phyloP scores from a whole-genome alignment of 2,888 invertebrate species.

The Acanthosepion lycidas region DNA sequence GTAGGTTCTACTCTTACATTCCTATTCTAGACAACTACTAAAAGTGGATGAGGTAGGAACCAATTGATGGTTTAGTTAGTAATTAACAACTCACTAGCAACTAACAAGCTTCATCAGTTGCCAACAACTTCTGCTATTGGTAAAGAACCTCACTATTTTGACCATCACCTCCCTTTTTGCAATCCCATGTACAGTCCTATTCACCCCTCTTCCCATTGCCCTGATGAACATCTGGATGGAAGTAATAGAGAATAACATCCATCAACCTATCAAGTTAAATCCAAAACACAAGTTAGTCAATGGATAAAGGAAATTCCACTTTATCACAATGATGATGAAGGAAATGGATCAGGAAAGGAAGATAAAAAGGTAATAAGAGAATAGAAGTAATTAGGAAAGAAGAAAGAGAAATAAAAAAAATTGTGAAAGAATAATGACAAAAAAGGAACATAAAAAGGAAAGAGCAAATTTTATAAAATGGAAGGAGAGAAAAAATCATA shows the following conservation, averaged over 20 bases:
- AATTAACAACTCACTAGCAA: not conserved
- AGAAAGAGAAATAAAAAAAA: too few relatives aligned
- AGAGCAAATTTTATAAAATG: too few relatives aligned
- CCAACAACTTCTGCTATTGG: not conserved
- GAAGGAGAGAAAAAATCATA: not conserved
- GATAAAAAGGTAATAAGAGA: not conserved
- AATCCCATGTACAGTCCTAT: not conserved
- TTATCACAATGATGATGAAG: not conserved
- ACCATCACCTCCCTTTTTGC: conserved; percentile 13
- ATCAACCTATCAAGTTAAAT: not conserved
- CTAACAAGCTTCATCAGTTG: not conserved
- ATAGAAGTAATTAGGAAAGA: not conserved
- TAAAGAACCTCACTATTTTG: not conserved
- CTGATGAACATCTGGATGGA: not conserved
- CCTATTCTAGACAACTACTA: not conserved
- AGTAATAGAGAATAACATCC: not conserved
- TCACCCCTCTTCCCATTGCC: not conserved
- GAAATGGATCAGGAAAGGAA: not conserved
- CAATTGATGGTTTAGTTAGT: not conserved
- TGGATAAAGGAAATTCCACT: not conserved
- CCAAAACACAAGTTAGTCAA: not conserved
- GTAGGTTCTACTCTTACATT: not conserved
- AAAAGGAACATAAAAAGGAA: too few relatives aligned
- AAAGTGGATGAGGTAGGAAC: not conserved
- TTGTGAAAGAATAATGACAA: too few relatives aligned